Evolutionary conservation across 2,888 invertebrate genomes (phyloP).

Genomic region (Lithophane ornitopus): DNA sequence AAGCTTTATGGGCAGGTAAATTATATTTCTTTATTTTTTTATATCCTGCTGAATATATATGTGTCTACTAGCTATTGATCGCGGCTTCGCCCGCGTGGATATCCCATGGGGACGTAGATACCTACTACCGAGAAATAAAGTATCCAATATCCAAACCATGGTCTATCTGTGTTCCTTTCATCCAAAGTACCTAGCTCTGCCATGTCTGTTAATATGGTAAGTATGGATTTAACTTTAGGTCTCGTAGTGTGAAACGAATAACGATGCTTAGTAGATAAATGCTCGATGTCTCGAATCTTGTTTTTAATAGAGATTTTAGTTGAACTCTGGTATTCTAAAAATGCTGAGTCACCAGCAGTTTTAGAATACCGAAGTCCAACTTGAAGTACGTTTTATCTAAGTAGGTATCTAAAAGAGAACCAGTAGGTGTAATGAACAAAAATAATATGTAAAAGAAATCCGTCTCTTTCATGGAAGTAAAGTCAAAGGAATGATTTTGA

Average conservation of each 20-base stretch:
- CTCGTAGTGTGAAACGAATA: not conserved
- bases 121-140: not conserved
- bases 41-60: not conserved
- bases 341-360: not conserved
- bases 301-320: not conserved
- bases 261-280: not conserved
- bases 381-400: not conserved
- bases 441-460: not conserved
- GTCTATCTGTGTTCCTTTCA: too few relatives aligned
- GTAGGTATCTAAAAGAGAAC: not conserved
- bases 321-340: too few relatives aligned
- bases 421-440: too few relatives aligned
- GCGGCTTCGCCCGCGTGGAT: not conserved
- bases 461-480: not conserved
- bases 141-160: not conserved
- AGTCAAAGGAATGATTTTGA: not conserved
- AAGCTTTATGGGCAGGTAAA: slow-evolving; percentile 86
- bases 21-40: not conserved
- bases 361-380: not conserved
- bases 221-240: not conserved
- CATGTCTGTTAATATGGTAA: too few relatives aligned
- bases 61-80: too few relatives aligned
- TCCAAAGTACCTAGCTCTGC: not conserved
- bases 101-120: too few relatives aligned
- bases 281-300: not conserved